These are phyloP conservation scores for Oreotrochilus melanogaster DNA, from an alignment of 2,113 vertebrate genomes.

Conservation along the genomic window DNA sequence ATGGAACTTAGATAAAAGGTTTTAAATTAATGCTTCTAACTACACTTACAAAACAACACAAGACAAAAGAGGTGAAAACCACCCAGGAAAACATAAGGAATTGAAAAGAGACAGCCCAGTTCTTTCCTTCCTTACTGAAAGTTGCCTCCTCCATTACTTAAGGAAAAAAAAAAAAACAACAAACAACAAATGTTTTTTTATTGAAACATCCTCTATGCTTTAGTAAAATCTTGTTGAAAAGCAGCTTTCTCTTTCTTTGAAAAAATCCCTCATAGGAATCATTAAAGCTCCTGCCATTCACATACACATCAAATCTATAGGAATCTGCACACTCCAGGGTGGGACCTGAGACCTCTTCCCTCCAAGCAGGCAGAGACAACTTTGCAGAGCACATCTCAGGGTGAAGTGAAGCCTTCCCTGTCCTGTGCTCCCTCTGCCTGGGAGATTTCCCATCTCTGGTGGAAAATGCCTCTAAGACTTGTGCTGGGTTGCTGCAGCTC, in stretches of 20 bases:
- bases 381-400: not conserved
- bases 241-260: not conserved
- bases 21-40: not conserved
- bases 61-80: not conserved
- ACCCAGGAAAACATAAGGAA: not conserved
- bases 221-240: not conserved
- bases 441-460: not conserved
- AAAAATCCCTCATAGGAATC: not conserved
- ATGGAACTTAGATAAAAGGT: not conserved
- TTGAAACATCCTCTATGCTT: not conserved
- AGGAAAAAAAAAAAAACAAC: not conserved
- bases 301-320: rapidly evolving
- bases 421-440: not conserved
- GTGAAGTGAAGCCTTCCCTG: not conserved
- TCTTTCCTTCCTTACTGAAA: not conserved
- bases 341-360: rapidly evolving
- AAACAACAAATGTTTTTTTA: not conserved
- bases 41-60: not conserved
- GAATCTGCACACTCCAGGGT: rapidly evolving
- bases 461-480: not conserved
- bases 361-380: rapidly evolving
- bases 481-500: not conserved
- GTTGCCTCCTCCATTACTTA: not conserved
- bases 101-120: not conserved
- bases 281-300: not conserved